phyloP scores from a whole-genome alignment of 1,140 invertebrate genomes.

The Heliconius himera region DNA sequence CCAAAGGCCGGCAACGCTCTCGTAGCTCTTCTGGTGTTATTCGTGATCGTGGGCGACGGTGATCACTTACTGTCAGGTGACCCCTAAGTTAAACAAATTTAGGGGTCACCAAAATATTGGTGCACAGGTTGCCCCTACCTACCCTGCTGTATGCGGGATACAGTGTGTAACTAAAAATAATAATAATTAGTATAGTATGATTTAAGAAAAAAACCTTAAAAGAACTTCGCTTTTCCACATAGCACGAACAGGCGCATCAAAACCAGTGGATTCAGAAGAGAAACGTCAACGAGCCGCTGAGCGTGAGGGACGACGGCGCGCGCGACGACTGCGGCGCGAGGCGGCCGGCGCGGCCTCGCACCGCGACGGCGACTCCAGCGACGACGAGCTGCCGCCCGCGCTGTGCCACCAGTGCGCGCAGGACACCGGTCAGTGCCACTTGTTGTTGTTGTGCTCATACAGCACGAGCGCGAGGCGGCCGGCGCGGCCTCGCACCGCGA shows the following conservation, averaged over 20 bases:
- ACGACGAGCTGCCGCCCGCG: conserved; percentile 96
- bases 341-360: conserved; percentile 82
- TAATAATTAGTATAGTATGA: no score
- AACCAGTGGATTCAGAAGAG: conserved; percentile 81
- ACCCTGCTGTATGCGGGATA: no score
- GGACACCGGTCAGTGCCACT: conserved; percentile 50
- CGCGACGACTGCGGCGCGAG: conserved; percentile 82
- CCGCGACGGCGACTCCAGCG: conserved; percentile 97
- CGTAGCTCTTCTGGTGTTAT: no score
- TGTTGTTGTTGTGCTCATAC: background rate
- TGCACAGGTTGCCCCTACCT: no score
- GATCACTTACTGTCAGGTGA: no score
- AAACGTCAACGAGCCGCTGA: conserved; percentile 91
- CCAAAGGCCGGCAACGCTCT: no score
- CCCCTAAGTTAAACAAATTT: no score
- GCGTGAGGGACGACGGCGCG: conserved; percentile 92
- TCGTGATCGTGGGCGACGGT: no score
- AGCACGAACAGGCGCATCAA: conserved; percentile 51
- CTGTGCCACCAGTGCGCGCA: conserved; percentile 83
- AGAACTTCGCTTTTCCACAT: background rate
- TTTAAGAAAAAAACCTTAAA: no score
- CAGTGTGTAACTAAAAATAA: no score
- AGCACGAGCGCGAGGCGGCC: conserved; percentile 44
- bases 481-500: conserved; percentile 88
- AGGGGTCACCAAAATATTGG: no score